Conservation (phyloP, 2,888 invertebrate genomes). For the Drosophila paucipuncta region DNA sequence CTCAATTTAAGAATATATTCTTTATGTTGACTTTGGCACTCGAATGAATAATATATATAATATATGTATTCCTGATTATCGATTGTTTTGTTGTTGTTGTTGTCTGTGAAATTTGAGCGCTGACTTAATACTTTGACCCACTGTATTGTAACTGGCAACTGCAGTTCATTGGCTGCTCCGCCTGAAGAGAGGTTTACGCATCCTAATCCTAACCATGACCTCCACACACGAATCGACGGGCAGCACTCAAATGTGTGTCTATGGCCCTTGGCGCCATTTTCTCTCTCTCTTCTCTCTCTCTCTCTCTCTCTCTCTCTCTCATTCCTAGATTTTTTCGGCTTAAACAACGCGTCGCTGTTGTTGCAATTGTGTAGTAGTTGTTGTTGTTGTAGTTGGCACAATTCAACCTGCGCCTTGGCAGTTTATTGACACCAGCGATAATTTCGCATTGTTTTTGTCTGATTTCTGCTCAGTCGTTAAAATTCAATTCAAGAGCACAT, state of each 20-base stretch:
- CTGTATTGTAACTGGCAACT: constrained; percentile 40
- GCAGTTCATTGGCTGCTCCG: constrained; percentile 61
- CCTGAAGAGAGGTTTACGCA: constrained; percentile 27
- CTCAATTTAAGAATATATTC: not conserved
- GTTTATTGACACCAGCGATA: constrained; percentile 73
- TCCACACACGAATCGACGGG: constrained; percentile 10
- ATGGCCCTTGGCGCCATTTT: constrained; percentile 30
- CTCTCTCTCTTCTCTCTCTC: not conserved
- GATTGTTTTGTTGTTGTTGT: not conserved
- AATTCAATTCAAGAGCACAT: not conserved
- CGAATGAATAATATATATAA: not conserved
- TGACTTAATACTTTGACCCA: constrained; percentile 3
- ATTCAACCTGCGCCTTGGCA: constrained; percentile 47
- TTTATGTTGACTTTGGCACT: not conserved
- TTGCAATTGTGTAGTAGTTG: constrained; percentile 12
- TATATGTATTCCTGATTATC: not conserved
- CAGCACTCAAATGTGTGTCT: constrained; percentile 50
- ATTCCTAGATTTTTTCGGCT: not conserved
- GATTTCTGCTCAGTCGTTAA: constrained; percentile 6
- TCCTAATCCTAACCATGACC: constrained; percentile 38
- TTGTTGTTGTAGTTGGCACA: constrained; percentile 31
- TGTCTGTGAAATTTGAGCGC: not conserved
- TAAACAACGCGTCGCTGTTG: constrained; percentile 9
- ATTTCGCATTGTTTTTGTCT: constrained; percentile 39
- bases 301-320: not conserved